Evolutionary conservation across 2,113 vertebrate genomes (phyloP), one percentile per base, ranked within the genome.

Genomic region (Gorilla gorilla): DNA sequence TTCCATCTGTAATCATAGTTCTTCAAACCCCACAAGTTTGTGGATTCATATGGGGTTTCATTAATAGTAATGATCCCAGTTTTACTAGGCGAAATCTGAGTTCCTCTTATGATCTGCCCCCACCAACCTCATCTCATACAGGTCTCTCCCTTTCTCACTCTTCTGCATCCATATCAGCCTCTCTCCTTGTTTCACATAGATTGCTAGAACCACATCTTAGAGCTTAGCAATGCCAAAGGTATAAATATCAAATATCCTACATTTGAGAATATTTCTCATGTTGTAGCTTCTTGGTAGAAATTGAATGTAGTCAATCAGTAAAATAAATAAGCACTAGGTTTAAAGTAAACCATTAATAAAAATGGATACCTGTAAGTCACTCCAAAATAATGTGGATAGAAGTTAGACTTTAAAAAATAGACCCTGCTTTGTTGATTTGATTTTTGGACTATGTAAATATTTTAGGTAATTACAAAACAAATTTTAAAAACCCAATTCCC

Each of bases 281-380:
- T 89, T 70, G 22, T 57, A 27, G 64, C 5, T 96, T 93, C 75
- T 86, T 86, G 66, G 25, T 84, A 66, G 68, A 97, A 93, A 85
- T 27, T 27, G 25, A 89, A 86, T 85, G 8, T 52, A 25, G 23
- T 86, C 32, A 48, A 76, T 96, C 52, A 79, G 16, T 70, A 89
- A 96, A 84, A 32, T 73, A 86, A 48, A 35, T 57, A 66, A 90
- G 22, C 16, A 52, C 25, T 73, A 92, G 32, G 43, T 86, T 94
- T 79, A 89, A 93, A 95, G 81, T 83, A 88, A 96, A 66, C 35
- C 45, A 16, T 61, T 16, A 8, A 61, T 88, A 73, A 88, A 96
- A 93, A 76, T 68, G 10, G 94, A 70, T 75, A 73, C 30, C 18
- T 88, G 70, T 43, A 30, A 45, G 50, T 11, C 1, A 76, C 27